Conservation (phyloP, 1,140 invertebrate species). For the Drosophila rufa region DNA sequence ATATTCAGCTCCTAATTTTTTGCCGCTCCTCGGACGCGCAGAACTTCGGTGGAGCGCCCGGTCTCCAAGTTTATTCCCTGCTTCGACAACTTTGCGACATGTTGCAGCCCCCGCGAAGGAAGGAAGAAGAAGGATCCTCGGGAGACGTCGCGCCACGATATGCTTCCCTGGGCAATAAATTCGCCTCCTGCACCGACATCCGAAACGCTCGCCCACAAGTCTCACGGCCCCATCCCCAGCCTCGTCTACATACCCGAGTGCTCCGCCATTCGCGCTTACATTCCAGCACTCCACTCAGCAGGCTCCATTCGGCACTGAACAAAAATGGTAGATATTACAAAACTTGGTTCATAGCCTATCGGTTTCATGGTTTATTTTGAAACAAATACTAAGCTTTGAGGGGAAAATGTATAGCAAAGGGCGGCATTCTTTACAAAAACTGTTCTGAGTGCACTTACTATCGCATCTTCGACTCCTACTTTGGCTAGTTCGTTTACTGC, state of each 20-base stretch:
- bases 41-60: slow-evolving; percentile 57
- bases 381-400: too few species aligned
- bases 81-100: slow-evolving; percentile 81
- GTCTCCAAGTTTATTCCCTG: slow-evolving; percentile 46
- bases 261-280: slow-evolving; percentile 26
- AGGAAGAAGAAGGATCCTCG: slow-evolving; percentile 28
- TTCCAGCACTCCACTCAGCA: slow-evolving; percentile 24
- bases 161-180: slow-evolving; percentile 82
- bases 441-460: slow-evolving; percentile 3
- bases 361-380: neutral
- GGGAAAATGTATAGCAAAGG: neutral
- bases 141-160: slow-evolving; percentile 63
- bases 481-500: slow-evolving; percentile 39
- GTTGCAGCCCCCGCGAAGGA: slow-evolving; percentile 60
- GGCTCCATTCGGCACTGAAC: slow-evolving; percentile 12
- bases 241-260: slow-evolving; percentile 12
- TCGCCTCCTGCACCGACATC: slow-evolving; percentile 48
- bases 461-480: slow-evolving; percentile 13
- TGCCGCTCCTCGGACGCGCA: slow-evolving; percentile 44
- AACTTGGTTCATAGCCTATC: too few species aligned
- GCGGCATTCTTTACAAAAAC: neutral
- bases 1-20: slow-evolving; percentile 72
- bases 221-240: slow-evolving; percentile 5
- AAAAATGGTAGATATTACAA: too few species aligned
- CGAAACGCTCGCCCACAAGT: slow-evolving; percentile 12